phyloP scores from a whole-genome alignment of 2,888 invertebrate genomes.

The Eristalis arbustorum region DNA sequence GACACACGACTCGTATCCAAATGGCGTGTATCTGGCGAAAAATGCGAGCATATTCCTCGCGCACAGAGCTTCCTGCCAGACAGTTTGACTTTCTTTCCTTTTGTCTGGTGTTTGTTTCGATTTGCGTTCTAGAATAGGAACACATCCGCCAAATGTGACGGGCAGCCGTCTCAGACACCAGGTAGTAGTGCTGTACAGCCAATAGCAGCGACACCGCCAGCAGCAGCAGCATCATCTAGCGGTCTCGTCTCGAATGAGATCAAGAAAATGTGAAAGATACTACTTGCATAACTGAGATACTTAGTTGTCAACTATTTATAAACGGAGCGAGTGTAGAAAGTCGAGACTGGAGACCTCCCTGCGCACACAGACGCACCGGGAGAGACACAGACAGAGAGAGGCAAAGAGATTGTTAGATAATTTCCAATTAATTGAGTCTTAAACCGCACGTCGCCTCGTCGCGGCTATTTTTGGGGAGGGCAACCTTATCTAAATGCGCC shows the following conservation, averaged over 20 bases:
- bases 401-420: conserved; percentile 53
- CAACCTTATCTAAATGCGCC: conserved; percentile 48
- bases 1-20: background rate
- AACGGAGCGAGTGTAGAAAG: background rate
- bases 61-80: conserved; percentile 38
- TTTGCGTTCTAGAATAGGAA: conserved; percentile 20
- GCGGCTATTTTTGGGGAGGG: conserved; percentile 55
- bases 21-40: background rate
- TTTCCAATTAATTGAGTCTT: conserved; percentile 66
- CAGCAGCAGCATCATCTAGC: background rate
- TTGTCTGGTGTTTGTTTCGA: background rate
- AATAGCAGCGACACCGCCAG: background rate
- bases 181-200: background rate
- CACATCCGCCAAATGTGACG: background rate
- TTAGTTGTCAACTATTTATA: conserved; percentile 37
- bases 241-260: background rate
- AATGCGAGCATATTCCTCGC: background rate
- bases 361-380: background rate
- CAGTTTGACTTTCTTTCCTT: conserved; percentile 54
- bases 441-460: conserved; percentile 29
- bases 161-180: background rate
- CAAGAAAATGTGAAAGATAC: conserved; percentile 19
- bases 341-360: background rate
- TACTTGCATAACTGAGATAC: conserved; percentile 41
- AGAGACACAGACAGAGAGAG: background rate